phyloP scores from a whole-genome alignment of 2,797 vertebrate genomes.

The Notolabrus celidotus region DNA sequence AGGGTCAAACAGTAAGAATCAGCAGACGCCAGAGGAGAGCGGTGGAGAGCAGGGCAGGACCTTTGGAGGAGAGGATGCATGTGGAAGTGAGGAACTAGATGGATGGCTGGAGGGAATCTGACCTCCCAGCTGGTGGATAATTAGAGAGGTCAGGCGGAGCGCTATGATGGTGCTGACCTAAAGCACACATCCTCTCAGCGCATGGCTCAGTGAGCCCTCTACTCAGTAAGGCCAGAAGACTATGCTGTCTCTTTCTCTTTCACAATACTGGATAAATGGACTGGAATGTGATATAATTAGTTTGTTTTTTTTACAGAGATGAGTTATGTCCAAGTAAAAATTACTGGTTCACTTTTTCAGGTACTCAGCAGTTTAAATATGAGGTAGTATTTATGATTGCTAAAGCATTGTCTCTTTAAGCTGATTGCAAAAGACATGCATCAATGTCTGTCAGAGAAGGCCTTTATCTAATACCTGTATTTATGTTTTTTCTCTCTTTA shows the following conservation, averaged over 20 bases:
- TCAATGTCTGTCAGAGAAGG: not conserved
- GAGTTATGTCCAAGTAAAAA: not conserved
- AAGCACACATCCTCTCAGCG: slow-evolving; percentile 22
- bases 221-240: slow-evolving; percentile 1
- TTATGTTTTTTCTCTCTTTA: not conserved
- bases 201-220: slow-evolving; percentile 33
- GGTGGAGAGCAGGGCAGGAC: slow-evolving; percentile 27
- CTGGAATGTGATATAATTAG: slow-evolving; percentile 23
- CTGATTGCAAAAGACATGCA: not conserved
- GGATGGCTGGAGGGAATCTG: slow-evolving; percentile 24
- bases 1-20: slow-evolving; percentile 14
- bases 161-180: slow-evolving; percentile 34
- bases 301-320: slow-evolving; percentile 1
- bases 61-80: slow-evolving; percentile 20
- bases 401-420: not conserved
- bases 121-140: slow-evolving; percentile 48
- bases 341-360: not conserved
- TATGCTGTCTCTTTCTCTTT: slow-evolving; percentile 2
- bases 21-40: slow-evolving; percentile 13
- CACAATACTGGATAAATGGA: slow-evolving; percentile 12
- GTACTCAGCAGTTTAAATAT: not conserved
- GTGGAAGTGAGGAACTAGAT: slow-evolving; percentile 23
- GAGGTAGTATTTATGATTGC: slow-evolving; percentile 9
- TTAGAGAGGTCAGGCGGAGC: slow-evolving; percentile 54
- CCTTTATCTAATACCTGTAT: not conserved